Evolutionary conservation across 2,797 vertebrate species (phyloP), one percentile per base, ranked within the genome.

Genomic region (Masticophis lateralis): DNA sequence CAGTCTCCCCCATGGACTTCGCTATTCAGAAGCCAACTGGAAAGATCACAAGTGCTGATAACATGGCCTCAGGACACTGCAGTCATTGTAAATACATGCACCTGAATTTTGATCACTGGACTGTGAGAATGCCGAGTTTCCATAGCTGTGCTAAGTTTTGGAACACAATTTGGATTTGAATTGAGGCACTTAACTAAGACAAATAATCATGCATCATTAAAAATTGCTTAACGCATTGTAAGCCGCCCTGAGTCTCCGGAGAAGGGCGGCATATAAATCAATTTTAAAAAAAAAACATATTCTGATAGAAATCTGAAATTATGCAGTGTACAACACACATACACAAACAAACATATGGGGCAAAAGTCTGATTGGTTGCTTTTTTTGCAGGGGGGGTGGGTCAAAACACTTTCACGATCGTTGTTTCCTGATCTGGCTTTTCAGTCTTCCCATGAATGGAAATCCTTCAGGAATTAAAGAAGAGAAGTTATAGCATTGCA

Each of bases 381-480:
- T 96, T 94, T 91, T 96, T 94, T 95, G 95, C 95, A 32, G 90
- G 94, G 95, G 94, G 51, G 9, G 9, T 0, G 51, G 1, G 2
- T 11, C 95, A 96, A 94, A 93, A 96, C 91, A 94, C 95, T 94
- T 94, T 94, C 96, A 95, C 2, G 37, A 60, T 96, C 95, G 96
- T 95, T 95, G 57, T 93, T 90, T 97, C 96, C 88, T 93, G 89
- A 91, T 95, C 93, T 96, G 95, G 96, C 95, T 97, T 96, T 96
- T 96, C 96, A 94, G 93, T 87, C 10, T 27, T 94, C 96, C 96
- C 93, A 96, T 96, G 96, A 96, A 97, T 97, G 96, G 94, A 96
- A 96, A 92, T 93, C 97, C 95, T 94, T 12, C 0, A 69, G 86
- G 61, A 57, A 5, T 8, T 9, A 1, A 37, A 57, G 57, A 43